A percentile compares a stretch with the other conserved stretches of the same genome.
phyloP scores from a whole-genome alignment of 1,140 invertebrate genomes.

The Neotoxoptera formosana region DNA sequence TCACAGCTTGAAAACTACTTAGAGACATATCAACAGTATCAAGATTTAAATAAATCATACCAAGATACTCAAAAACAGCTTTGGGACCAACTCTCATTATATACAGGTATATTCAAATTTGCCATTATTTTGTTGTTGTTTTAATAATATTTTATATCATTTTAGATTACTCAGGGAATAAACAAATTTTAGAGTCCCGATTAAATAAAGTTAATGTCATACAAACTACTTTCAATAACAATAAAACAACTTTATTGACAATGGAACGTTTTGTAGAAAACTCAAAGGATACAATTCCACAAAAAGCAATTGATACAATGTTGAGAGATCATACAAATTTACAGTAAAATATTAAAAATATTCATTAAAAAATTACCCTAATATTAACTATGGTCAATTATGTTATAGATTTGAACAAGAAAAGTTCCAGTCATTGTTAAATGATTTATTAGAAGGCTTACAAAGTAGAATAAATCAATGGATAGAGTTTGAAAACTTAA shows the following conservation, averaged over 20 bases:
- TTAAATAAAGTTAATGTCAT: conserved; percentile 79
- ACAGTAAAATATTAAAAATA: background rate
- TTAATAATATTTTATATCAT: background rate
- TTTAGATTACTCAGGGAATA: conserved; percentile 81
- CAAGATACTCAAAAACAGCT: conserved; percentile 88
- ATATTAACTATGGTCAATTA: background rate
- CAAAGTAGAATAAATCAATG: conserved; percentile 89
- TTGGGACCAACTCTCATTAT: conserved; percentile 80
- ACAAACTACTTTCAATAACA: conserved; percentile 72
- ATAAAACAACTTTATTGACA: conserved; percentile 35
- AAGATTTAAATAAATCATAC: conserved; percentile 82
- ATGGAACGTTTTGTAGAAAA: conserved; percentile 55
- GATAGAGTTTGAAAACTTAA: conserved; percentile 87
- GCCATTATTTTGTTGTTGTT: background rate
- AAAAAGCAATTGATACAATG: conserved; percentile 34
- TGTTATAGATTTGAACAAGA: conserved; percentile 75
- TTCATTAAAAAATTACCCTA: background rate
- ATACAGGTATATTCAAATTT: conserved; percentile 65
- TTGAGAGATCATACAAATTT: conserved; percentile 43
- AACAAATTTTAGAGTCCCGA: conserved; percentile 76
- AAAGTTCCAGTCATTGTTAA: conserved; percentile 79
- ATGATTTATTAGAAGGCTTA: conserved; percentile 78
- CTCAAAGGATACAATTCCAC: conserved; percentile 33
- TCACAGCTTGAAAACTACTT: conserved; percentile 76
- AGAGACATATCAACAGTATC: conserved; percentile 83